phyloP scores from a whole-genome alignment of 2,113 vertebrate genomes.

The Hippocampus barbouri region DNA sequence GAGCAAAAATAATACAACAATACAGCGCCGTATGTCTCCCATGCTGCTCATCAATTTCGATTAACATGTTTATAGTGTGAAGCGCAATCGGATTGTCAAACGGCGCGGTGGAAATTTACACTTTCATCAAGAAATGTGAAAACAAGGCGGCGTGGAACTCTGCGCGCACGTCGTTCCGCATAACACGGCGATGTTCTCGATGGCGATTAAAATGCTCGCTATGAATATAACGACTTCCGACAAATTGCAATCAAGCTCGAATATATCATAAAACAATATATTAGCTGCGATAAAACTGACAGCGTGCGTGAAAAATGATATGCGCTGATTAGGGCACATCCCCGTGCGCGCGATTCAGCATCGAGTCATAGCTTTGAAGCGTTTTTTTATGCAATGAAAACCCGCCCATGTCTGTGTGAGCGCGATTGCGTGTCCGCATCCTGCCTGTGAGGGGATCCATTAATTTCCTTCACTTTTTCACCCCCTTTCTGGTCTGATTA shows the following conservation, averaged over 20 bases:
- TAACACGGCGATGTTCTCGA: background rate
- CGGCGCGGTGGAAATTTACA: background rate
- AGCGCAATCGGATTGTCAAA: constrained; percentile 4
- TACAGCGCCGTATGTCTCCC: background rate
- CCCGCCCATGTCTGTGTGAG: constrained; percentile 7
- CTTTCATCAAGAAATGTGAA: constrained; percentile 9
- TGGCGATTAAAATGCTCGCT: background rate
- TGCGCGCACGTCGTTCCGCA: background rate
- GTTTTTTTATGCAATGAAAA: constrained; percentile 28
- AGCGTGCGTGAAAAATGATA: constrained; percentile 61
- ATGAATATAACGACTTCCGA: constrained; percentile 6
- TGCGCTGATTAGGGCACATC: constrained; percentile 64
- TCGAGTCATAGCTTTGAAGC: constrained; percentile 52
- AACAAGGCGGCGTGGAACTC: background rate
- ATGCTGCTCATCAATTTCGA: constrained; percentile 1
- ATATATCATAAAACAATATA: constrained; percentile 62
- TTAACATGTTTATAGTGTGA: background rate
- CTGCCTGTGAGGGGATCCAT: constrained; percentile 30
- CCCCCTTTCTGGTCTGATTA: constrained; percentile 44
- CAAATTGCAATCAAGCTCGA: constrained; percentile 1
- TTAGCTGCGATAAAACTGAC: constrained; percentile 19
- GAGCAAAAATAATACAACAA: background rate
- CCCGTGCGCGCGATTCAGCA: constrained; percentile 40
- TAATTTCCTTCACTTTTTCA: constrained; percentile 48
- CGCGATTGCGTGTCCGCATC: constrained; percentile 9